Percentiles rank a stretch among this genome's conserved stretches.
Conservation (phyloP, 2,888 invertebrate species). For the Lycia hirtaria region DNA sequence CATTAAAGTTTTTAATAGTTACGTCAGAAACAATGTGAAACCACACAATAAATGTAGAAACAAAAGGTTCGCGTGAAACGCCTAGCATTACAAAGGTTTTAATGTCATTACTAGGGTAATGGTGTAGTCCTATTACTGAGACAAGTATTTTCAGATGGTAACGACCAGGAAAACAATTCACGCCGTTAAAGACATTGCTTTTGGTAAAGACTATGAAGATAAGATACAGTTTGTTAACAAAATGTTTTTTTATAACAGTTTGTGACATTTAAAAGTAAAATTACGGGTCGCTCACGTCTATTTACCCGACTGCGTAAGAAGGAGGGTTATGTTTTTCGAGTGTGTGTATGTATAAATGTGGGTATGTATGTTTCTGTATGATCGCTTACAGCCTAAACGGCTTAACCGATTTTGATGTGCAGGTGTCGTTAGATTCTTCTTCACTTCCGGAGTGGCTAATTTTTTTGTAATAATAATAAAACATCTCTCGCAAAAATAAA, state of each 20-base stretch:
- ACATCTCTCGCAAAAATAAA: too few relatives aligned
- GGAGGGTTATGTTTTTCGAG: too few relatives aligned
- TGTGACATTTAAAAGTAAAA: not conserved
- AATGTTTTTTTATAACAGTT: not conserved
- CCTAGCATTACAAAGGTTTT: slow-evolving; percentile 49
- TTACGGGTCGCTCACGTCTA: not conserved
- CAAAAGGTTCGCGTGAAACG: slow-evolving; percentile 16
- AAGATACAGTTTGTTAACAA: too few relatives aligned
- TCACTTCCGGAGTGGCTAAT: too few relatives aligned
- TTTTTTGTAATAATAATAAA: too few relatives aligned
- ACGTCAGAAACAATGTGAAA: slow-evolving; percentile 7
- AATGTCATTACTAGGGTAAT: slow-evolving; percentile 51
- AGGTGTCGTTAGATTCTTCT: too few relatives aligned
- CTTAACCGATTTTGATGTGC: too few relatives aligned
- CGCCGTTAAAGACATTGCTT: not conserved
- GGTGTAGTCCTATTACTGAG: slow-evolving; percentile 43
- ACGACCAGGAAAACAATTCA: not conserved
- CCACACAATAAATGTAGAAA: slow-evolving; percentile 1
- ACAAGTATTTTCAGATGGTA: not conserved
- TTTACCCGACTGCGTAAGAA: not conserved
- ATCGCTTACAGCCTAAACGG: too few relatives aligned
- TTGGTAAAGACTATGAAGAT: not conserved
- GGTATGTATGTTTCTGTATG: too few relatives aligned
- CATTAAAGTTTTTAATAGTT: slow-evolving; percentile 13
- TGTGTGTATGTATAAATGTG: too few relatives aligned